Conservation (phyloP, 2,888 invertebrate genomes). For the Heliconius hortense region DNA sequence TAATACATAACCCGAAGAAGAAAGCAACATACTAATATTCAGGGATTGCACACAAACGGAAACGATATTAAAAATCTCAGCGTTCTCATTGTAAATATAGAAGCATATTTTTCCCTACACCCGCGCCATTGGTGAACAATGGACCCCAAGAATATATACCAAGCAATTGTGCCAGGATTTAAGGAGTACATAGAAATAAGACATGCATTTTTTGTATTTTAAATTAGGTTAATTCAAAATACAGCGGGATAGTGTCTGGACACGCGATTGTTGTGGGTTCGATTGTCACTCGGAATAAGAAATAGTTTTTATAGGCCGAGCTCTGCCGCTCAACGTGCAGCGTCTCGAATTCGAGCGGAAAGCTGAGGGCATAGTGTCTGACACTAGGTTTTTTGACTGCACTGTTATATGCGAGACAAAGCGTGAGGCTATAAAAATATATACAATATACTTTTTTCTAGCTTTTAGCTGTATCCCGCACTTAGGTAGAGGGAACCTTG, state of each 20-base stretch:
- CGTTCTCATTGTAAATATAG: conserved; percentile 34
- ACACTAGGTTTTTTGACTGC: not conserved
- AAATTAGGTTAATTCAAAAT: conserved; percentile 1
- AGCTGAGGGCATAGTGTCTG: not conserved
- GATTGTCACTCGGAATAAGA: no score
- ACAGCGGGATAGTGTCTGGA: not conserved
- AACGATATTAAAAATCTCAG: conserved; percentile 35
- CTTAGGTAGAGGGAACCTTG: no score
- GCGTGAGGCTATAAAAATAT: no score
- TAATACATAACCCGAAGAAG: conserved; percentile 6
- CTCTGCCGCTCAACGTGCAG: not conserved
- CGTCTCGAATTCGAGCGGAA: not conserved
- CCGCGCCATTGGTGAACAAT: conserved; percentile 27
- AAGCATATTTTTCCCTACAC: conserved; percentile 25
- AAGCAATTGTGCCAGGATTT: conserved; percentile 63
- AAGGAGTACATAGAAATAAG: conserved; percentile 53
- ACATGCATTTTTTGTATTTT: not conserved
- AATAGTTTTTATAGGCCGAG: not conserved
- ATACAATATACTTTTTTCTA: no score
- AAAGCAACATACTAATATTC: conserved; percentile 29
- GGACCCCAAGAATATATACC: conserved; percentile 65
- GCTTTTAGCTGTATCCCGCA: no score
- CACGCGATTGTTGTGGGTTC: not conserved
- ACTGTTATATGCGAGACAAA: not conserved
- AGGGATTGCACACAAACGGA: conserved; percentile 31